Conservation (phyloP, 2,113 vertebrate species). For the Xiphophorus hellerii region DNA sequence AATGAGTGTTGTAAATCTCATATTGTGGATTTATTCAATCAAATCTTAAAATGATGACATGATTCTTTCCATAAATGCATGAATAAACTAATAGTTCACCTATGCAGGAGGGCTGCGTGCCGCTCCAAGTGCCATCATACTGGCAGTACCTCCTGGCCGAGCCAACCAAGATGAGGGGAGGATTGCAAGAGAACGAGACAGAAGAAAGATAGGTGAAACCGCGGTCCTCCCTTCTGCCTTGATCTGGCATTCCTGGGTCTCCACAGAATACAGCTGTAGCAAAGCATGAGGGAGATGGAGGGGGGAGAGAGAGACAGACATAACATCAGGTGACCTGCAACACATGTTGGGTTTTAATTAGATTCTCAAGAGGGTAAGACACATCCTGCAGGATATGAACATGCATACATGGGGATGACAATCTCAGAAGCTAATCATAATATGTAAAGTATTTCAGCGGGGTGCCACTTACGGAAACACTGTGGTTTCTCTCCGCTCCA, state of each 20-base stretch:
- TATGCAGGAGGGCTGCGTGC: conserved; percentile 96
- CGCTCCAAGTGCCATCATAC: conserved; percentile 95
- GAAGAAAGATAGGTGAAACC: conserved; percentile 96
- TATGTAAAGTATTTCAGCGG: conserved; percentile 16
- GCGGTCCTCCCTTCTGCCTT: conserved; percentile 89
- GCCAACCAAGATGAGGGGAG: conserved; percentile 90
- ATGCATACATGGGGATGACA: not conserved
- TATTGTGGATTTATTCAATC: not conserved
- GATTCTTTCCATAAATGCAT: not conserved
- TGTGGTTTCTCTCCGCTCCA: conserved; percentile 96
- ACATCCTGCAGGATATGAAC: conserved; percentile 4
- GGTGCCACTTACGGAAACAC: conserved; percentile 92
- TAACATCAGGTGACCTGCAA: conserved; percentile 5
- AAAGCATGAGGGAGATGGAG: not conserved
- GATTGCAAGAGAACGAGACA: conserved; percentile 90
- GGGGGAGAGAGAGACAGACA: not conserved
- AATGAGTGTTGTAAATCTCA: not conserved
- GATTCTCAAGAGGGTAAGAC: not conserved
- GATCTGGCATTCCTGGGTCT: conserved; percentile 90
- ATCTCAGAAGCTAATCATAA: conserved; percentile 2
- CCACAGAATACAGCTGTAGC: conserved; percentile 95
- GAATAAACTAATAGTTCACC: conserved; percentile 74
- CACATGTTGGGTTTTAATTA: conserved; percentile 7
- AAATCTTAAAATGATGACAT: not conserved
- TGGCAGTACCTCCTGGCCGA: conserved; percentile 93